Evolutionary conservation across 2,113 vertebrate species (phyloP).

Genomic region (Pangasianodon hypophthalmus): DNA sequence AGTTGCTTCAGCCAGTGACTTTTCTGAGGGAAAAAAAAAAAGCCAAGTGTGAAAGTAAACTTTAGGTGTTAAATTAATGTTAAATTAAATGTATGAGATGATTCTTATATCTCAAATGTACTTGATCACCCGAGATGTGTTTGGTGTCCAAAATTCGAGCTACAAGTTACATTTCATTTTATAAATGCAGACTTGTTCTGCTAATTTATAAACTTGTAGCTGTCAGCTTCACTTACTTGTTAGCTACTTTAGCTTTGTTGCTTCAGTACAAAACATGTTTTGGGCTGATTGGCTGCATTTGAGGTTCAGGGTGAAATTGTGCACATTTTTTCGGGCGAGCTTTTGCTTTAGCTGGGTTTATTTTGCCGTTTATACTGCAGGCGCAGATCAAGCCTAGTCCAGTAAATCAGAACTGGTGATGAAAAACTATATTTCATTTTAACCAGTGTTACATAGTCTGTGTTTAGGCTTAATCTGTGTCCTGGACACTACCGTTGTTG

Average conservation of each 20-base stretch:
- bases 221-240: neutral
- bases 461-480: neutral
- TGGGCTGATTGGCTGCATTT: neutral
- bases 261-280: neutral
- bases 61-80: neutral
- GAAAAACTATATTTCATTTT: neutral
- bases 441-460: neutral
- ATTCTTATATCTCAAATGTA: neutral
- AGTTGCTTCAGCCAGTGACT: neutral
- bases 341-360: constrained; percentile 1
- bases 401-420: neutral
- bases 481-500: neutral
- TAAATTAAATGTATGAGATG: neutral
- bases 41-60: neutral
- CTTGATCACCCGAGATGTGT: neutral
- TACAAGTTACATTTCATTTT: neutral
- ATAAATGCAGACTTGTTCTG: neutral
- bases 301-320: neutral
- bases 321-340: neutral
- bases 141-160: neutral
- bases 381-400: constrained; percentile 12
- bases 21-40: neutral
- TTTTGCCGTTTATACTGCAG: neutral
- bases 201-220: neutral
- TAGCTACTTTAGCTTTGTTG: neutral